Conservation (phyloP, 2,797 vertebrate species). For the Apogon talboti region DNA sequence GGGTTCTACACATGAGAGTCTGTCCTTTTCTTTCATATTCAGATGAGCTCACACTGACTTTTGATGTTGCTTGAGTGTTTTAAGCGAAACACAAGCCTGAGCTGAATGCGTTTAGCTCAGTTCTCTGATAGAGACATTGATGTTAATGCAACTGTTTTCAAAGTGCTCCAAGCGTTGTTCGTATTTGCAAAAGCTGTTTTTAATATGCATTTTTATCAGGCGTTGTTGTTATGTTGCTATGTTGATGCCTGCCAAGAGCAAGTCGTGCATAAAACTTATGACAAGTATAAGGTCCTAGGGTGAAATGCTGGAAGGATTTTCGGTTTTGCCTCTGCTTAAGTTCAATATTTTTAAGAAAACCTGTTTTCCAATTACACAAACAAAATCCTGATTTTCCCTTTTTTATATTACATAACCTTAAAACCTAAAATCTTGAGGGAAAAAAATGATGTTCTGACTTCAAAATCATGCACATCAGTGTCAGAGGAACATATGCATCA, state of each 20-base stretch:
- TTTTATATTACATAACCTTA: too few species aligned
- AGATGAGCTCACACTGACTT: constrained; percentile 9
- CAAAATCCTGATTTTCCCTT: background rate
- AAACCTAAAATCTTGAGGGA: background rate
- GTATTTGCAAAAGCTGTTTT: constrained; percentile 10
- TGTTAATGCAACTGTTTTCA: constrained; percentile 6
- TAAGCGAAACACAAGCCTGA: constrained; percentile 18
- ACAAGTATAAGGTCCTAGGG: constrained; percentile 14
- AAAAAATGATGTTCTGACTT: constrained; percentile 8
- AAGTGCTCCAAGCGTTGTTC: constrained; percentile 2
- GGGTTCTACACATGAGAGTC: constrained; percentile 23
- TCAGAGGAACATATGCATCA: too few species aligned
- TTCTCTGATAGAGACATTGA: constrained; percentile 7
- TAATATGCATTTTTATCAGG: constrained; percentile 5
- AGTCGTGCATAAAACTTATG: constrained; percentile 9
- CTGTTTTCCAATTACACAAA: constrained; percentile 2
- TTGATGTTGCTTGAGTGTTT: constrained; percentile 18
- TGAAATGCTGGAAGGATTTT: constrained; percentile 10
- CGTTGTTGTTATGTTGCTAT: constrained; percentile 8
- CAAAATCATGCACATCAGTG: constrained; percentile 8
- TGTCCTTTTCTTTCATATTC: constrained; percentile 22
- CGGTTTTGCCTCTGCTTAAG: background rate
- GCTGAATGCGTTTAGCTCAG: constrained; percentile 9
- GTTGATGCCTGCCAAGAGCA: constrained; percentile 4
- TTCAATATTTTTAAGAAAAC: constrained; percentile 15